A percentile compares a stretch with the other conserved stretches of the same genome.
Conservation (phyloP, 2,113 vertebrate genomes). For the Cyanoderma ruficeps region DNA sequence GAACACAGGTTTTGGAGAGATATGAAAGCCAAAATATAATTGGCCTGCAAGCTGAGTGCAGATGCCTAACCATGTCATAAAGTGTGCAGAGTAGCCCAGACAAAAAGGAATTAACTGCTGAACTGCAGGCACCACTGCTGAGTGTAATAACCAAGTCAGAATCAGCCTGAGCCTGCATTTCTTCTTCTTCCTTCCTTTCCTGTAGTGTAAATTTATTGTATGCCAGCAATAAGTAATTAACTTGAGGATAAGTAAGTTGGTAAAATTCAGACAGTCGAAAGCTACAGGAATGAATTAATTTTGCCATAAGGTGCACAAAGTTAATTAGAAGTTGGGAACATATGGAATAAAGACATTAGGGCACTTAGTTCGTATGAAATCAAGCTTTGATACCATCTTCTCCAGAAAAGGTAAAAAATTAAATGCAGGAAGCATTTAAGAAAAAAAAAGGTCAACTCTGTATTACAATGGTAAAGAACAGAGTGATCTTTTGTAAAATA, state of each 20-base stretch:
- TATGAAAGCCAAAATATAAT: neutral
- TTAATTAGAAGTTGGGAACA: neutral
- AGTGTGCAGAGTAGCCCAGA: neutral
- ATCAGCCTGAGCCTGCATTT: neutral
- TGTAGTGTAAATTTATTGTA: neutral
- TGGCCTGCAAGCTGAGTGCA: neutral
- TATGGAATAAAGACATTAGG: neutral
- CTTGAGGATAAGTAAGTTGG: neutral
- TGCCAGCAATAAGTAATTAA: neutral
- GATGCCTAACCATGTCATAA: neutral
- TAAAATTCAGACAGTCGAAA: neutral
- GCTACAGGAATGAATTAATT: neutral
- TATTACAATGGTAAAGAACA: slow-evolving; percentile 11
- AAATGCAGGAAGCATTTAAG: neutral
- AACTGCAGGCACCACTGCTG: neutral
- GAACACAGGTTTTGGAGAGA: neutral
- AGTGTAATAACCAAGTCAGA: neutral
- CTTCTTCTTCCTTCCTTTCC: neutral
- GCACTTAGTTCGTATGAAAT: neutral
- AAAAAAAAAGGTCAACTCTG: neutral
- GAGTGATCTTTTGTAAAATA: slow-evolving; percentile 40
- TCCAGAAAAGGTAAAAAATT: neutral
- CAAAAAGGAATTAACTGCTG: neutral
- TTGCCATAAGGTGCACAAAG: neutral
- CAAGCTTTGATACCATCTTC: neutral